Evolutionary conservation across 2,797 vertebrate genomes (phyloP).

Genomic region (Megalops cyprinoides): DNA sequence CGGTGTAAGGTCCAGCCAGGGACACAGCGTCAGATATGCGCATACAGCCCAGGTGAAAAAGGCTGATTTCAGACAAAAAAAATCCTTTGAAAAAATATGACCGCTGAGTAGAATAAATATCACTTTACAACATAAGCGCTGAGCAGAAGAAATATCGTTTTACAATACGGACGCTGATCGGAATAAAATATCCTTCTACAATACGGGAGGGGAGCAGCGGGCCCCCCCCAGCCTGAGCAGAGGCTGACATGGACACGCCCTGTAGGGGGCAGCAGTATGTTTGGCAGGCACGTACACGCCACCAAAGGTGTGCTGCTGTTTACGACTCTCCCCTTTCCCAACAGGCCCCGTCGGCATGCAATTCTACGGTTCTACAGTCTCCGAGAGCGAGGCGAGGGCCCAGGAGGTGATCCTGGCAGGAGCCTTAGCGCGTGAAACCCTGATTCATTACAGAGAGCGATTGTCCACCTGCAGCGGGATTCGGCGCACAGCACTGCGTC

Average conservation of each 20-base stretch:
- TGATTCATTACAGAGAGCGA: slow-evolving; percentile 16
- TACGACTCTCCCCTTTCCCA: not conserved
- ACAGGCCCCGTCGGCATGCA: not conserved
- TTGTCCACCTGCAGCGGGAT: not conserved
- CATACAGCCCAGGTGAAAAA: too few species aligned
- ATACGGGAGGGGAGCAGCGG: too few species aligned
- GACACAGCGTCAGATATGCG: too few species aligned
- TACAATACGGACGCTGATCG: too few species aligned
- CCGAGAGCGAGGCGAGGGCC: not conserved
- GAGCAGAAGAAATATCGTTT: too few species aligned
- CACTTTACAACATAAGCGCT: too few species aligned
- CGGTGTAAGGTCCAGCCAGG: too few species aligned
- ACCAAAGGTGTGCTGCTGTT: not conserved
- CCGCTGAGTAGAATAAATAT: too few species aligned
- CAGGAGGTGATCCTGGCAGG: not conserved
- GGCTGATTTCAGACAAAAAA: too few species aligned
- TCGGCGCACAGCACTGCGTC: slow-evolving; percentile 37
- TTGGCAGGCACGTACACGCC: not conserved
- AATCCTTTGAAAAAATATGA: too few species aligned
- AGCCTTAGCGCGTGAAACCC: not conserved
- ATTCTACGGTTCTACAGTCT: not conserved
- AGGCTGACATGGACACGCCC: not conserved
- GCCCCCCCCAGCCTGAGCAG: not conserved
- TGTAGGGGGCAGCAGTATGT: not conserved
- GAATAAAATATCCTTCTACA: not conserved